Percentiles rank a stretch among this genome's conserved stretches.
Conservation (phyloP, 2,888 invertebrate genomes). For the Synanthedon andrenaeformis region DNA sequence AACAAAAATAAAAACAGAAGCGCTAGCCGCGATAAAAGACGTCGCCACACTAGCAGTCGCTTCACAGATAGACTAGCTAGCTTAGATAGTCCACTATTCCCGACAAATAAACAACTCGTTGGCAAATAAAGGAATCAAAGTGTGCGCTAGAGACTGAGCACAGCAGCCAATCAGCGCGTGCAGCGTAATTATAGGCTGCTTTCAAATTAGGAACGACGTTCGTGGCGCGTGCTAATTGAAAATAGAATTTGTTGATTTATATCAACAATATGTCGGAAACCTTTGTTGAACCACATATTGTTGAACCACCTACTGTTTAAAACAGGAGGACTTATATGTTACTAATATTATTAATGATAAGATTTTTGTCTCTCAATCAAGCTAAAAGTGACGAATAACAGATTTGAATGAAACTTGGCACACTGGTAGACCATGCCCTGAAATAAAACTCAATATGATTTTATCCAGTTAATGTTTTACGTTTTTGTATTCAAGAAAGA, state of each 20-base stretch:
- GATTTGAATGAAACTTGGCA: no score
- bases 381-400: no score
- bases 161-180: slow-evolving; percentile 44
- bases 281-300: slow-evolving; percentile 22
- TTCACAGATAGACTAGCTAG: slow-evolving; percentile 44
- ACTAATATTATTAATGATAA: no score
- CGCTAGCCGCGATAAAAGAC: slow-evolving; percentile 58
- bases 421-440: no score
- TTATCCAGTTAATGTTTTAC: no score
- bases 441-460: no score
- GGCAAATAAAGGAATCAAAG: slow-evolving; percentile 36
- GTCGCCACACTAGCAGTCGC: slow-evolving; percentile 47
- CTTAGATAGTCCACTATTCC: slow-evolving; percentile 40
- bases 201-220: slow-evolving; percentile 60
- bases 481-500: no score
- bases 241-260: slow-evolving; percentile 56
- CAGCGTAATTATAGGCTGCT: slow-evolving; percentile 57
- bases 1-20: slow-evolving; percentile 52
- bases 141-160: slow-evolving; percentile 19
- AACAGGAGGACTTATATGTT: no score
- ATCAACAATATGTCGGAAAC: slow-evolving; percentile 27
- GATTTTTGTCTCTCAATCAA: no score
- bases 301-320: background rate
- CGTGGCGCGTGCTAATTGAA: slow-evolving; percentile 51
- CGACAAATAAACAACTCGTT: slow-evolving; percentile 32